Percentiles rank a stretch among this genome's conserved stretches.
Conservation (phyloP, 2,888 invertebrate species). For the Dolomedes plantarius region DNA sequence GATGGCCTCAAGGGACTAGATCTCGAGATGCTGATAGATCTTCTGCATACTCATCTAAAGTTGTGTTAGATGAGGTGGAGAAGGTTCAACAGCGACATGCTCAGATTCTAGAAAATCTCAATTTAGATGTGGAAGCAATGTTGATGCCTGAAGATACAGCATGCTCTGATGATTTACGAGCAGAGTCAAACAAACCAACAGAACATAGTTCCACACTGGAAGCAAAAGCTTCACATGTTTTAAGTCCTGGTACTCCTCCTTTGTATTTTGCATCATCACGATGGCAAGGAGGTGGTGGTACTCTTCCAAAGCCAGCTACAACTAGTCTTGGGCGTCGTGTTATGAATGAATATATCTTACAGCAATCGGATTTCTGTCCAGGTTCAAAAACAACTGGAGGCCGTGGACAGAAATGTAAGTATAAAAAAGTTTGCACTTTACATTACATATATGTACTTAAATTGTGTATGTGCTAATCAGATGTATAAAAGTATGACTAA, state of each 20-base stretch:
- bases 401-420: slow-evolving; percentile 54
- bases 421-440: background rate
- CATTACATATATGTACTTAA: background rate
- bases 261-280: slow-evolving; percentile 60
- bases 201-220: slow-evolving; percentile 48
- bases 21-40: slow-evolving; percentile 42
- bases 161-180: slow-evolving; percentile 59
- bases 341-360: slow-evolving; percentile 68
- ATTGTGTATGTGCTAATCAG: background rate
- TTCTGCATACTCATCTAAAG: slow-evolving; percentile 54
- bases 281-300: slow-evolving; percentile 53
- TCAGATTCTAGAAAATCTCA: slow-evolving; percentile 88
- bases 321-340: slow-evolving; percentile 53
- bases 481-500: too few species aligned
- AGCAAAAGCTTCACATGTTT: slow-evolving; percentile 56
- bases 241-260: slow-evolving; percentile 65
- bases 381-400: slow-evolving; percentile 47
- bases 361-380: slow-evolving; percentile 68
- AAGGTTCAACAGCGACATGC: slow-evolving; percentile 89
- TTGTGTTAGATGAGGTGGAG: slow-evolving; percentile 69
- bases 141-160: slow-evolving; percentile 82
- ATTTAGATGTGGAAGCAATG: slow-evolving; percentile 92
- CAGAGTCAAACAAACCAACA: slow-evolving; percentile 33
- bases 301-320: slow-evolving; percentile 58
- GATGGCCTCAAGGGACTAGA: slow-evolving; percentile 43